Percentiles rank a stretch among this genome's conserved stretches.
phyloP scores from a whole-genome alignment of 2,797 vertebrate species.

The Platyrinchus mystaceus region DNA sequence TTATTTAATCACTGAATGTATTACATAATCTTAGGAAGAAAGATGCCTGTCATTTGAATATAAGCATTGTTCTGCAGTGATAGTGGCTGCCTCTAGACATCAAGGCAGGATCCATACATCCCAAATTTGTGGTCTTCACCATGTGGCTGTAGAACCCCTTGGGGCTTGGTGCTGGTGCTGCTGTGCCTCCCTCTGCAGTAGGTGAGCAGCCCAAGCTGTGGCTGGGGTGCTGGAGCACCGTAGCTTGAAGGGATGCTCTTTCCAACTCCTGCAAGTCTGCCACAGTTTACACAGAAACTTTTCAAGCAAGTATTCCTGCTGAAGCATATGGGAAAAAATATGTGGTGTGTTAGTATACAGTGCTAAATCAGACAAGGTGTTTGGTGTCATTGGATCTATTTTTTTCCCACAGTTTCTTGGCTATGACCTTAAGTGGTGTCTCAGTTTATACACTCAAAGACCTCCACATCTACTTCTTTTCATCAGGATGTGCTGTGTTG shows the following conservation, averaged over 20 bases:
- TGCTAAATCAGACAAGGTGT: background rate
- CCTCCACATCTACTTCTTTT: background rate
- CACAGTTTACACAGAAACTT: background rate
- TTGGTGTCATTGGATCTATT: background rate
- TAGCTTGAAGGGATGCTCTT: accelerated
- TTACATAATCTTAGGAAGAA: background rate
- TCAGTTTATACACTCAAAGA: background rate
- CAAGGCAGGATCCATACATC: background rate
- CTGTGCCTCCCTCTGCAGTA: accelerated
- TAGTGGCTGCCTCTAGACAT: background rate
- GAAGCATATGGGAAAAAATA: background rate
- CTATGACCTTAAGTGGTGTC: background rate
- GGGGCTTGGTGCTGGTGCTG: background rate
- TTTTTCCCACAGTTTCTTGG: background rate
- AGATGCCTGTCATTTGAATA: background rate
- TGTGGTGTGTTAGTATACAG: background rate
- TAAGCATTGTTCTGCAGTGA: background rate
- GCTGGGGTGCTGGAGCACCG: accelerated
- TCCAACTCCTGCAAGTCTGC: background rate
- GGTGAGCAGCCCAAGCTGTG: background rate
- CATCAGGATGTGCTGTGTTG: background rate
- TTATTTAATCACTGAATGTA: background rate
- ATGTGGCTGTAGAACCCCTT: background rate
- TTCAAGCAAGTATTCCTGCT: background rate
- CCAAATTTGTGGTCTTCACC: background rate